A percentile compares a stretch with the other conserved stretches of the same genome.
These are phyloP conservation scores for Paratilapia polleni DNA, from an alignment of 2,113 vertebrate genomes.

Conservation along the genomic window DNA sequence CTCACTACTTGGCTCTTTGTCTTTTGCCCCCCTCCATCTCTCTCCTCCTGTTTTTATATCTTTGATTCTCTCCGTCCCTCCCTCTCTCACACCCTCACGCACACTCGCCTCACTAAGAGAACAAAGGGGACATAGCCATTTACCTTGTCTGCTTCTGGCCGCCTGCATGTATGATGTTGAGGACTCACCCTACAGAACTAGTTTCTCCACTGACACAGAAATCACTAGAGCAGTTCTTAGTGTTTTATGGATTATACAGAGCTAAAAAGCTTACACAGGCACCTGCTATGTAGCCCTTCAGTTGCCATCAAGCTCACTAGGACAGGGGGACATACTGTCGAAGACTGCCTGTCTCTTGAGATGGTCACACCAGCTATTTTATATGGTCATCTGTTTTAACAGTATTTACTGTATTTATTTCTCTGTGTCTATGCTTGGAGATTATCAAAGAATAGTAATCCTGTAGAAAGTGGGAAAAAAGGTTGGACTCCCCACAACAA, in stretches of 20 bases:
- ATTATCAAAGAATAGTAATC: neutral
- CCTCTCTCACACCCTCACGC: conserved; percentile 29
- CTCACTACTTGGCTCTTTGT: conserved; percentile 43
- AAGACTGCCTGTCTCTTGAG: neutral
- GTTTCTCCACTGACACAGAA: conserved; percentile 8
- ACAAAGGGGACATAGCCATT: conserved; percentile 56
- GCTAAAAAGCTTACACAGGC: neutral
- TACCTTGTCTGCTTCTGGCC: conserved; percentile 23
- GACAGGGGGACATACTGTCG: neutral
- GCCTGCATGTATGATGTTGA: neutral
- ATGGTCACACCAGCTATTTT: neutral
- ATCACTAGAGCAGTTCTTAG: neutral
- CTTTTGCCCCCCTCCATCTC: conserved; percentile 11
- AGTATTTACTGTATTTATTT: neutral
- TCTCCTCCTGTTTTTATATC: conserved; percentile 39
- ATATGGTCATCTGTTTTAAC: rapidly evolving
- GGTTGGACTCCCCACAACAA: neutral
- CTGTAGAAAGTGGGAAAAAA: neutral
- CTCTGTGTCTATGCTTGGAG: neutral
- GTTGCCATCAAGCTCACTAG: neutral
- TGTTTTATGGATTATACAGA: neutral
- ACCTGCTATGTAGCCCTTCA: neutral
- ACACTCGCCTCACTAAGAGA: conserved; percentile 37
- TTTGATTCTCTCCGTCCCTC: conserved; percentile 29
- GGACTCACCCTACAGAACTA: neutral